Conservation (phyloP, 2,797 vertebrate species). For the Sebastes hubbsi region DNA sequence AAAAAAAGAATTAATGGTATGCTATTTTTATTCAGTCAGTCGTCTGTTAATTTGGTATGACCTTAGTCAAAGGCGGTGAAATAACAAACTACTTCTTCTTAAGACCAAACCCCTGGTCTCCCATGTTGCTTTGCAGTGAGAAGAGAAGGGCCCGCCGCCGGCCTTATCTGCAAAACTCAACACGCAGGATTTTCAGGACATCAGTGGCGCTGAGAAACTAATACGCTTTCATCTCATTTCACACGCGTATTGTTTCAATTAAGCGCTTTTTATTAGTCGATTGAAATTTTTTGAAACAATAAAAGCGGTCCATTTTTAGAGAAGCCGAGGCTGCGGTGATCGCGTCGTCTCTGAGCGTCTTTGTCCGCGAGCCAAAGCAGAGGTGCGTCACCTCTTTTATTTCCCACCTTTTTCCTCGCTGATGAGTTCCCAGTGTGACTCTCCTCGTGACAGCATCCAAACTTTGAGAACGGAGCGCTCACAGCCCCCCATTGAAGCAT, state of each 20-base stretch:
- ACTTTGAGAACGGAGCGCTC: slow-evolving; percentile 74
- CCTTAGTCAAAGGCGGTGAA: slow-evolving; percentile 88
- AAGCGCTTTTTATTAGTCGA: slow-evolving; percentile 39
- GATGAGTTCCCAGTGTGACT: slow-evolving; percentile 83
- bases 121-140: slow-evolving; percentile 69
- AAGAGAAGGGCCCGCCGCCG: slow-evolving; percentile 52
- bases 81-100: slow-evolving; percentile 85
- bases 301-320: slow-evolving; percentile 4
- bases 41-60: slow-evolving; percentile 89
- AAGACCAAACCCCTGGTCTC: slow-evolving; percentile 77
- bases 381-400: slow-evolving; percentile 70
- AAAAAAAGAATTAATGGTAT: slow-evolving; percentile 86
- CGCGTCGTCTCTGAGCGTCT: slow-evolving; percentile 35
- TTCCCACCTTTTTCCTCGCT: slow-evolving; percentile 77
- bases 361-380: slow-evolving; percentile 62
- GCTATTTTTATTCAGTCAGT: slow-evolving; percentile 87
- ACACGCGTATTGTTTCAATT: slow-evolving; percentile 71
- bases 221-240: slow-evolving; percentile 72
- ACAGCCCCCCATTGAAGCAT: slow-evolving; percentile 86
- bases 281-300: slow-evolving; percentile 58
- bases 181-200: slow-evolving; percentile 57
- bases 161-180: slow-evolving; percentile 81
- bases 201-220: slow-evolving; percentile 68
- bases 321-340: not conserved
- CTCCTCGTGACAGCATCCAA: slow-evolving; percentile 88